Evolutionary conservation across 2,113 vertebrate genomes (phyloP), one percentile per base, ranked within the genome.

Genomic region (Columba livia): DNA sequence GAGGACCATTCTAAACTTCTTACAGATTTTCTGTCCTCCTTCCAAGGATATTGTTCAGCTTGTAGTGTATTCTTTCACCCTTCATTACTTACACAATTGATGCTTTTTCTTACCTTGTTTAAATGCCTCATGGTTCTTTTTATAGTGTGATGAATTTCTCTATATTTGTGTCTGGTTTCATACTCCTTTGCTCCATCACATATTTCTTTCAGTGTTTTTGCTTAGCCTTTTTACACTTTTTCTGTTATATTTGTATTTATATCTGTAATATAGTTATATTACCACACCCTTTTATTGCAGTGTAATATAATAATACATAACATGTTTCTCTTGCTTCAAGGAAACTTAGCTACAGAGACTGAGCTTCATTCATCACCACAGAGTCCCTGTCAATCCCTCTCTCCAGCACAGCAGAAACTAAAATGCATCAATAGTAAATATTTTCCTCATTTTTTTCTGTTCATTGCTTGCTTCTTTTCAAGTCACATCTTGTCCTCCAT

Each of bases 211-310:
- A 78, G 23, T 73, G 42, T 23, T 93, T 91, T 94, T 90, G 36
- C 83, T 96, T 92, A 88, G 51, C 13, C 26, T 88, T 94, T 93
- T 67, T 78, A 34, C 24, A 81, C 26, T 92, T 83, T 69, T 91
- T 62, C 75, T 93, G 56, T 80, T 92, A 70, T 83, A 90, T 95
- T 91, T 91, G 60, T 91, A 79, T 91, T 93, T 95, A 91, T 94
- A 83, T 78, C 85, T 86, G 83, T 60, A 90, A 94, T 95, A 93
- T 36, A 93, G 79, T 66, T 95, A 85, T 83, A 94, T 87, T 93
- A 78, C 67, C 82, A 80, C 82, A 83, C 89, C 89, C 84, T 92
- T 90, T 95, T 94, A 89, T 92, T 91, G 73, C 80, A 79, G 24
- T 19, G 9, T 61, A 61, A 82, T 91, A 62, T 86, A 96, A 88